A percentile compares a stretch with the other conserved stretches of the same genome.
These are phyloP conservation scores for Eulithis prunata DNA, from an alignment of 2,888 invertebrate species.

Conservation along the genomic window DNA sequence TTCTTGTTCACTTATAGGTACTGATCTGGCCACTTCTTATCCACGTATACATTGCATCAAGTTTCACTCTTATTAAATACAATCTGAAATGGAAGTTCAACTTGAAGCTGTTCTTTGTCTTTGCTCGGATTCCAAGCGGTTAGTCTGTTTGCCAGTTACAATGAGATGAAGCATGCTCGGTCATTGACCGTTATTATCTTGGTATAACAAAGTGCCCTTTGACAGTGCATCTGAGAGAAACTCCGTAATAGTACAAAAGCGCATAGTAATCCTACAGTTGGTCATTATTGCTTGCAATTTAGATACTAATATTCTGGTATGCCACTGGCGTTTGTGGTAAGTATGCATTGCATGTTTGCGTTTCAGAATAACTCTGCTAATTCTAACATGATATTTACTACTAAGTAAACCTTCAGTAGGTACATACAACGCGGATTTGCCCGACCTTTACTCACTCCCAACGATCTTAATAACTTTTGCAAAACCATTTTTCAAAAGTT, in stretches of 20 bases:
- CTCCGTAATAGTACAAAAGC: constrained; percentile 51
- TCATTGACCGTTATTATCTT: constrained; percentile 58
- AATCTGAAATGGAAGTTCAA: constrained; percentile 25
- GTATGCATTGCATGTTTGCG: constrained; percentile 19
- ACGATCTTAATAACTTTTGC: too few species aligned
- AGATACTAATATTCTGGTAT: constrained; percentile 28
- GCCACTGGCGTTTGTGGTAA: constrained; percentile 18
- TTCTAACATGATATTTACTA: constrained; percentile 7
- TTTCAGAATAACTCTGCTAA: constrained; percentile 11
- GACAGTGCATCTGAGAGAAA: constrained; percentile 48
- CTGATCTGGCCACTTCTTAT: neutral
- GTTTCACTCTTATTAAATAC: constrained; percentile 21
- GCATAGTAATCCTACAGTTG: constrained; percentile 48
- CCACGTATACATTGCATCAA: constrained; percentile 5
- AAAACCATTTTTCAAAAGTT: too few species aligned
- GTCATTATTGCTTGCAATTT: constrained; percentile 46
- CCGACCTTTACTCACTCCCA: too few species aligned
- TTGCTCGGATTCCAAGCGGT: constrained; percentile 41
- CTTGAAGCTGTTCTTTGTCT: constrained; percentile 34
- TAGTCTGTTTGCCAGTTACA: constrained; percentile 44
- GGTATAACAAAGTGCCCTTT: constrained; percentile 57
- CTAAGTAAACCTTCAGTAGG: neutral
- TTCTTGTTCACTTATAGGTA: neutral
- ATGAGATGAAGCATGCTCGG: constrained; percentile 49
- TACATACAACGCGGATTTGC: too few species aligned